Conservation (phyloP, 30 jellyfish, hydroid and myxozoan species). For the Turritopsis rubra region DNA sequence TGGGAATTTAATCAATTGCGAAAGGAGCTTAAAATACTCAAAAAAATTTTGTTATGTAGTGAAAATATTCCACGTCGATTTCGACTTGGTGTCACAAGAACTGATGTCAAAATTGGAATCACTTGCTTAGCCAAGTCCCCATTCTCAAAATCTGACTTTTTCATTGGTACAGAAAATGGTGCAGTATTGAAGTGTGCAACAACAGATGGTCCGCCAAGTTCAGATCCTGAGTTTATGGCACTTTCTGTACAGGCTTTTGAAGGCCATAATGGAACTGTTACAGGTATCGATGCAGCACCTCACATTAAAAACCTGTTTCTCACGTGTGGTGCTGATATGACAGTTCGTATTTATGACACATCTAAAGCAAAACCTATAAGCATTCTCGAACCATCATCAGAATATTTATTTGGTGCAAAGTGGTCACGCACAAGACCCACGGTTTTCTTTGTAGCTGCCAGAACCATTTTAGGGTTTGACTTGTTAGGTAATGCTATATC, state of each 20-base stretch:
- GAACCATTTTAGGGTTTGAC: conserved; percentile 53
- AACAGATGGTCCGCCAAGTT: not conserved
- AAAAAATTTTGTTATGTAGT: conserved; percentile 45
- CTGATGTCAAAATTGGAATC: conserved; percentile 57
- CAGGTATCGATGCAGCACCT: conserved; percentile 56
- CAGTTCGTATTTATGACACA: conserved; percentile 52
- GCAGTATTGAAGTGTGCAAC: conserved; percentile 10
- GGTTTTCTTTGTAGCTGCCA: conserved; percentile 60
- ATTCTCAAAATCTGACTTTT: not conserved
- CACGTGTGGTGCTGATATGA: conserved; percentile 65
- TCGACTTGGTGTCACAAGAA: conserved; percentile 37
- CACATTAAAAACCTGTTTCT: conserved; percentile 50
- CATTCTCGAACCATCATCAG: conserved; percentile 49
- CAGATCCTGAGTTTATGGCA: conserved; percentile 33
- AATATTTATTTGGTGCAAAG: conserved; percentile 48
- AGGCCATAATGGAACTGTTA: conserved; percentile 75
- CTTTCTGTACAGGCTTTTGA: conserved; percentile 50
- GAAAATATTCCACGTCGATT: conserved; percentile 47
- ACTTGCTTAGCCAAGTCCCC: not conserved
- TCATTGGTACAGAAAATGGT: conserved; percentile 21
- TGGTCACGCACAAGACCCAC: conserved; percentile 74
- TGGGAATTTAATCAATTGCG: conserved; percentile 70
- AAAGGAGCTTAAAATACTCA: conserved; percentile 27
- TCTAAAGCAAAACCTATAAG: conserved; percentile 46
- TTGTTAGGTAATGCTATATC: conserved; percentile 7